phyloP scores from a whole-genome alignment of 1,140 invertebrate species.

The Heliothis subflexa region DNA sequence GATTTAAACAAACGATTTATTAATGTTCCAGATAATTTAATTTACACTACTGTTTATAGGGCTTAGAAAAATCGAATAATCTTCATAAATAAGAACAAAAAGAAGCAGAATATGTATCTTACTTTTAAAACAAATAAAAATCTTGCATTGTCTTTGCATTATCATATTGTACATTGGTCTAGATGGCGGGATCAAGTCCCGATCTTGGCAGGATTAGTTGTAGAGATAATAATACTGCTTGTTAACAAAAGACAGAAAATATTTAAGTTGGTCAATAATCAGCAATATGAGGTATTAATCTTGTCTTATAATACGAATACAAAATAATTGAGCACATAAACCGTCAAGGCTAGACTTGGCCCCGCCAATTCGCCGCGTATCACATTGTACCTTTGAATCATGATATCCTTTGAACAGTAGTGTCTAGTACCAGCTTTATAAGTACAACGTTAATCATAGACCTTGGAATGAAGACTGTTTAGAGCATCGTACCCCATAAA shows the following conservation, averaged over 20 bases:
- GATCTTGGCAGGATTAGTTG: not conserved
- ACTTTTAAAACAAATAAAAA: slow-evolving; percentile 24
- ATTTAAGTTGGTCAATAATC: not conserved
- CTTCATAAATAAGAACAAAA: slow-evolving; percentile 26
- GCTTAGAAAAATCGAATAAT: slow-evolving; percentile 35
- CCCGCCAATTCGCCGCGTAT: too few relatives aligned
- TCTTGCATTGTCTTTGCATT: slow-evolving; percentile 44
- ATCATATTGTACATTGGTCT: slow-evolving; percentile 27
- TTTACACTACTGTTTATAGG: slow-evolving; percentile 67
- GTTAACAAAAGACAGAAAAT: not conserved
- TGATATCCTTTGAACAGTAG: slow-evolving; percentile 26
- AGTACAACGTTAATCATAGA: slow-evolving; percentile 15
- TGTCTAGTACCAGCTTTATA: slow-evolving; percentile 35
- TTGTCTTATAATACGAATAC: not conserved
- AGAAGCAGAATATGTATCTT: slow-evolving; percentile 15
- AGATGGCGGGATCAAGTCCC: not conserved
- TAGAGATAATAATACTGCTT: not conserved
- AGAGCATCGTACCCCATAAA: slow-evolving; percentile 10
- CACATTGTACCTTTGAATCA: not conserved
- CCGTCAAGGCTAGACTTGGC: not conserved
- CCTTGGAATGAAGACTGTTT: not conserved
- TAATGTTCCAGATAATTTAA: slow-evolving; percentile 60
- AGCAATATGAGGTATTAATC: not conserved
- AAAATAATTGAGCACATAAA: slow-evolving; percentile 12
- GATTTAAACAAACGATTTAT: slow-evolving; percentile 77